Evolutionary conservation across 2,888 invertebrate genomes (phyloP).

Genomic region (Chorisops tibialis): DNA sequence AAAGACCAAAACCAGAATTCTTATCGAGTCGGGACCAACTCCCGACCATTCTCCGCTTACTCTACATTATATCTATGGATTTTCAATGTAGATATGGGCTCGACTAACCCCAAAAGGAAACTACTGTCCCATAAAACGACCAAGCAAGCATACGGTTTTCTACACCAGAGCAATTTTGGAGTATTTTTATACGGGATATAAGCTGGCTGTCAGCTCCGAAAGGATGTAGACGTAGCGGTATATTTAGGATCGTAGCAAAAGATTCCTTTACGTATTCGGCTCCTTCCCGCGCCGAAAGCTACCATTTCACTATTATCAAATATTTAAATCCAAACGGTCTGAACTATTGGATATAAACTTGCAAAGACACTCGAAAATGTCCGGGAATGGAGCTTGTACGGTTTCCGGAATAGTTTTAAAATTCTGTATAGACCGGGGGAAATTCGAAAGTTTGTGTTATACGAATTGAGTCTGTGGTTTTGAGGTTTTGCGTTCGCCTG

Average conservation of each 20-base stretch:
- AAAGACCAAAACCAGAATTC: conserved; percentile 16
- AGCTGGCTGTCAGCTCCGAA: neutral
- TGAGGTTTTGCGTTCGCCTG: too few species aligned
- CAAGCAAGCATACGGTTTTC: conserved; percentile 5
- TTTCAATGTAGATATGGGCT: neutral
- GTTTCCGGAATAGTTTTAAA: too few species aligned
- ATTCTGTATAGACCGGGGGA: too few species aligned
- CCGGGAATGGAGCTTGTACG: too few species aligned
- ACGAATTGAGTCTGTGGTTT: too few species aligned
- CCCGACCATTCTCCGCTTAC: neutral
- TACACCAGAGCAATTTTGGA: neutral
- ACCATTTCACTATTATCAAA: conserved; percentile 19
- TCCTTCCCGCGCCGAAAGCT: neutral
- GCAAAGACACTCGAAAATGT: neutral
- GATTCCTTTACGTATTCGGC: neutral
- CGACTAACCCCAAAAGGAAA: conserved; percentile 3
- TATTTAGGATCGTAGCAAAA: neutral
- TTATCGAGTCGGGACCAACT: conserved; percentile 16
- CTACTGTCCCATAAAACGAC: neutral
- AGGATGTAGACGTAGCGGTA: neutral
- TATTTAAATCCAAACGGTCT: conserved; percentile 11
- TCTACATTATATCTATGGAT: neutral
- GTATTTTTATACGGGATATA: neutral
- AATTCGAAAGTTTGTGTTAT: too few species aligned
- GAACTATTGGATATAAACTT: conserved; percentile 6